Percentiles rank a stretch among this genome's conserved stretches.
Conservation (phyloP, 2,113 vertebrate genomes). For the Pachypanchax playfairii region DNA sequence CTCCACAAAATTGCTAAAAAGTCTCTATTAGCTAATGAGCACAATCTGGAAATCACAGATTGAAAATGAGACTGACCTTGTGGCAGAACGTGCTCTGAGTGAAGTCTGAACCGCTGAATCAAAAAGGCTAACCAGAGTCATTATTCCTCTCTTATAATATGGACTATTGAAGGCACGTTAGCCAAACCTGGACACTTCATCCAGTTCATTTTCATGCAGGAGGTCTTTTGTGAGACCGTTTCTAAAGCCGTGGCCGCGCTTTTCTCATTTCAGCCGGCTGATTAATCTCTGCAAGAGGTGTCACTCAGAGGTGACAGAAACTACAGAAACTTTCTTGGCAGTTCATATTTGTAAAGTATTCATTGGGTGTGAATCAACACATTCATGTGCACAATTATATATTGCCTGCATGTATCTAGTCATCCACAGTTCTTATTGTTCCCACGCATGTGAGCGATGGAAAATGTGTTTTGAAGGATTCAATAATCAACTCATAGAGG, state of each 20-base stretch:
- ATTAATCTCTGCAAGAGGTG: slow-evolving; percentile 14
- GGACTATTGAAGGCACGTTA: slow-evolving; percentile 10
- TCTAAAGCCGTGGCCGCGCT: slow-evolving; percentile 4
- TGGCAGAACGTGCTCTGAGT: slow-evolving; percentile 32
- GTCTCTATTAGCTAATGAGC: slow-evolving; percentile 34
- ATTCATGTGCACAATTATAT: not conserved
- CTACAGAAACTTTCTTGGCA: slow-evolving; percentile 1
- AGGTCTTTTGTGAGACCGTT: slow-evolving; percentile 17
- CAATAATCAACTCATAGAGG: slow-evolving; percentile 31
- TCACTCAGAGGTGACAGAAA: slow-evolving; percentile 3
- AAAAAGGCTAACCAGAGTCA: slow-evolving; percentile 46
- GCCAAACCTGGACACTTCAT: slow-evolving; percentile 15
- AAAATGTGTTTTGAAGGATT: slow-evolving; percentile 26
- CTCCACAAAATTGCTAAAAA: slow-evolving; percentile 33
- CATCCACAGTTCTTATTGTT: not conserved
- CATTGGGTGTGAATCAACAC: not conserved
- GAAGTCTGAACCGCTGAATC: slow-evolving; percentile 49
- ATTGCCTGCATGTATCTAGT: not conserved
- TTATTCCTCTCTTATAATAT: slow-evolving; percentile 39
- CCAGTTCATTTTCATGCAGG: slow-evolving; percentile 10
- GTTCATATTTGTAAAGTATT: not conserved
- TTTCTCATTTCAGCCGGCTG: slow-evolving; percentile 12
- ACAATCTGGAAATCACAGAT: slow-evolving; percentile 59
- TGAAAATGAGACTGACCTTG: slow-evolving; percentile 60
- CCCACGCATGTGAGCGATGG: slow-evolving; percentile 4